These are phyloP conservation scores for Ursus arctos DNA, from an alignment of 2,113 vertebrate genomes.

Conservation along the genomic window DNA sequence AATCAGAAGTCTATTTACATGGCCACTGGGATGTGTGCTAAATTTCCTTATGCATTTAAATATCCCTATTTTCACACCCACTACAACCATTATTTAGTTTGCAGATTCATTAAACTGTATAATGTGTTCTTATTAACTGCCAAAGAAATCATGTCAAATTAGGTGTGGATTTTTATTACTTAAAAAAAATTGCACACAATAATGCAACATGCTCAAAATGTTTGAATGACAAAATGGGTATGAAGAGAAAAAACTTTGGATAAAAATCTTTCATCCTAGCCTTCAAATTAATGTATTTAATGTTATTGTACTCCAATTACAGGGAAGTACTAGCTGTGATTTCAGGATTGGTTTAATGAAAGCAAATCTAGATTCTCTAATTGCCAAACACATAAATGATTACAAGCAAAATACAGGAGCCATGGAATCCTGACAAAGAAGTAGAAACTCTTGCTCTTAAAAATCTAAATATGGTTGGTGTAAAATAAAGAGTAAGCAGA, in stretches of 20 bases:
- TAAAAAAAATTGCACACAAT: slow-evolving; percentile 27
- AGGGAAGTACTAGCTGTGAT: slow-evolving; percentile 46
- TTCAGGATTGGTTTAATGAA: slow-evolving; percentile 40
- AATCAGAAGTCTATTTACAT: slow-evolving; percentile 73
- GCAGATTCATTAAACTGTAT: slow-evolving; percentile 74
- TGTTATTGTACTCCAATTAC: slow-evolving; percentile 29
- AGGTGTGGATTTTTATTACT: slow-evolving; percentile 70
- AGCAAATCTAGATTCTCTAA: slow-evolving; percentile 38
- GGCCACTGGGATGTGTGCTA: slow-evolving; percentile 60
- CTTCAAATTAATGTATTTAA: slow-evolving; percentile 58
- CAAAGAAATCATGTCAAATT: slow-evolving; percentile 78
- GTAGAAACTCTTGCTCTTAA: neutral
- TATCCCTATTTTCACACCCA: slow-evolving; percentile 79
- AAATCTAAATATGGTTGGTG: neutral
- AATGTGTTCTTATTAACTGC: slow-evolving; percentile 69
- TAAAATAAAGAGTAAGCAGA: neutral
- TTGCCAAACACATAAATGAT: neutral
- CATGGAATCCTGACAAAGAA: neutral
- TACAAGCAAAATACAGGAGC: neutral
- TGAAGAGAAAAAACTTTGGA: slow-evolving; percentile 21
- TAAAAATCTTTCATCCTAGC: slow-evolving; percentile 64
- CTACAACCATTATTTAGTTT: slow-evolving; percentile 76
- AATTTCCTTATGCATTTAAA: slow-evolving; percentile 85
- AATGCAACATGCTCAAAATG: slow-evolving; percentile 4
- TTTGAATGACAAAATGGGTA: slow-evolving; percentile 47